Conservation (phyloP, 1,140 invertebrate species). For the Tetramorium parvispinum region DNA sequence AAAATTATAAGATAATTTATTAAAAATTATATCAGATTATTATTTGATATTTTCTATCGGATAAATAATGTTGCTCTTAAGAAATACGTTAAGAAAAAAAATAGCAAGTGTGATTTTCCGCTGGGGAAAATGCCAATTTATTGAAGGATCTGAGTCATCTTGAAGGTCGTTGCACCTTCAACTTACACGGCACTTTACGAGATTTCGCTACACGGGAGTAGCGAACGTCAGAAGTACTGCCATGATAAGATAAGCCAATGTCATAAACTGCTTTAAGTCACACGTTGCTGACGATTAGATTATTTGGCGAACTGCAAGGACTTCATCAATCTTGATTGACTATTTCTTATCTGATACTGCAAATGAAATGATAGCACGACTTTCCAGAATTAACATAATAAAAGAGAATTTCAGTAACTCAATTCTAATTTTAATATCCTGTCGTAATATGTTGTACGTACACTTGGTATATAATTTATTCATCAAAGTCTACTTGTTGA, state of each 20-base stretch:
- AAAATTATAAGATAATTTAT: no score
- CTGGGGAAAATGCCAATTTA: neutral
- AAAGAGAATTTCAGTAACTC: neutral
- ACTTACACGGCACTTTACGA: neutral
- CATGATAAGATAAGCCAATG: constrained; percentile 61
- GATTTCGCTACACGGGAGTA: constrained; percentile 39
- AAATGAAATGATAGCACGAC: neutral
- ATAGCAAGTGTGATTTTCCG: neutral
- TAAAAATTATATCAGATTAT: neutral
- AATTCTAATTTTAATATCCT: neutral
- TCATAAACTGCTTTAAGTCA: constrained; percentile 27
- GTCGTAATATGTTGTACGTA: neutral
- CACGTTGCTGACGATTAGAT: constrained; percentile 13
- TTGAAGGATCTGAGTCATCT: neutral
- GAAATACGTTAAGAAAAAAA: neutral
- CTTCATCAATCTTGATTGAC: neutral
- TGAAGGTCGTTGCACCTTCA: constrained; percentile 30
- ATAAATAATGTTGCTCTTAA: neutral
- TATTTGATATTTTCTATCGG: neutral
- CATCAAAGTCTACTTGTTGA: neutral
- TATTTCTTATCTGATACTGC: neutral
- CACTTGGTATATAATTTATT: neutral
- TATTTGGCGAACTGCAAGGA: neutral
- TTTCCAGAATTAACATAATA: neutral
- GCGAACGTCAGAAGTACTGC: constrained; percentile 18